Evolutionary conservation across 2,113 vertebrate genomes (phyloP), one percentile per base, ranked within the genome.

Genomic region (Cyprinodon variegatus): DNA sequence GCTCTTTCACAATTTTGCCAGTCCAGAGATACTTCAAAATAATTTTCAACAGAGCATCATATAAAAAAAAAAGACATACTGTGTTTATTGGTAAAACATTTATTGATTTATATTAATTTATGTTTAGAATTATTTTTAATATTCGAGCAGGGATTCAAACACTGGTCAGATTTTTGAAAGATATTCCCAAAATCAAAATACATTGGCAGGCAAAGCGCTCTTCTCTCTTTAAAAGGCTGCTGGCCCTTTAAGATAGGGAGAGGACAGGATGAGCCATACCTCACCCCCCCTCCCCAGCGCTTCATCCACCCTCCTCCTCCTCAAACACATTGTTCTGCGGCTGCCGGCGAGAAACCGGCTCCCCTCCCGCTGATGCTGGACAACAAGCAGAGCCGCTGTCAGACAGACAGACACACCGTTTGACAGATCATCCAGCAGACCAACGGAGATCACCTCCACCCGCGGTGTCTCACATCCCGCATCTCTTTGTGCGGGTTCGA

Each of bases 231-330:
- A 7, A 36, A 57, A 39, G 2, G 65, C 13, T 61, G 61, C 83
- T 85, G 81, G 71, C 84, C 86, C 89, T 90, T 90, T 90, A 90
- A 90, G 79, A 82, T 62, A 79, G 80, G 85, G 84, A 84, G 75
- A 61, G 68, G 43, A 75, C 66, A 78, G 72, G 84, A 85, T 77
- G 70, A 78, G 76, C 67, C 40, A 61, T 68, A 65, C 83, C 71
- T 57, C 20, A 61, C 41, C 0, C 37, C 69, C 57, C 0, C 37
- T 65, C 14, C 57, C 63, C 41, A 13, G 3, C 39, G 50, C 64
- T 65, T 22, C 64, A 13, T 46, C 60, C 57, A 37, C 3, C 17
- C 36, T 14, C 68, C 66, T 0, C 78, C 37, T 60, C 70, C 77
- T 63, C 50, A 64, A 13, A 39, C 82, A 89, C 83, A 85, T 83